These are phyloP conservation scores for Onychomys leucogaster DNA, from an alignment of 2,797 vertebrate genomes.

Conservation along the genomic window DNA sequence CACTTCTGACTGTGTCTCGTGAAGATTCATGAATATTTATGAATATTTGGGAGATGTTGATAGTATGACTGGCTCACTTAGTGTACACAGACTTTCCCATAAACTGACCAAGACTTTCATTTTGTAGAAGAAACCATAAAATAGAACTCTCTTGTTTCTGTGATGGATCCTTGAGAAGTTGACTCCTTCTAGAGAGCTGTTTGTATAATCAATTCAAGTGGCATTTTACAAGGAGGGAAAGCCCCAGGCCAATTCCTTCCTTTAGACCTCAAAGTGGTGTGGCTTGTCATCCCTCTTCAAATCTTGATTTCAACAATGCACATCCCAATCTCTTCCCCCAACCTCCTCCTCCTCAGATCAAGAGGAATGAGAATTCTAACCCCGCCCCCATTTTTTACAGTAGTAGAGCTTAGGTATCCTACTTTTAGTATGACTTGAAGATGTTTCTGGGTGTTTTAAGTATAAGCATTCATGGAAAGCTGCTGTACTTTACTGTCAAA, in stretches of 20 bases:
- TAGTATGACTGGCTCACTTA: not conserved
- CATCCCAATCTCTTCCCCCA: not conserved
- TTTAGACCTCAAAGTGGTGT: conserved; percentile 81
- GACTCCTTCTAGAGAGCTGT: conserved; percentile 50
- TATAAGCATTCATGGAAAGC: conserved; percentile 35
- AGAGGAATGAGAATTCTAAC: not conserved
- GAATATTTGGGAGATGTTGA: not conserved
- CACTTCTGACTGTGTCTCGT: not conserved
- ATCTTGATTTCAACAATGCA: conserved; percentile 62
- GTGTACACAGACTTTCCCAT: not conserved
- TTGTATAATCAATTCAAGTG: conserved; percentile 65
- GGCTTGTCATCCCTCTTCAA: conserved; percentile 76
- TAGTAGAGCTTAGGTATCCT: not conserved
- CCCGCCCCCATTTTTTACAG: not conserved
- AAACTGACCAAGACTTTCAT: not conserved
- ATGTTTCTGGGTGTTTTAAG: conserved; percentile 43
- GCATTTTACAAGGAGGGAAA: conserved; percentile 78
- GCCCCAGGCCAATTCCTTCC: conserved; percentile 84
- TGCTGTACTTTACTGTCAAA: conserved; percentile 55
- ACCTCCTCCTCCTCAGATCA: not conserved
- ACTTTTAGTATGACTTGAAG: conserved; percentile 21
- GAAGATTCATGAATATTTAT: not conserved
- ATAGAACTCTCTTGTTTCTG: not conserved
- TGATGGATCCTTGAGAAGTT: conserved; percentile 49
- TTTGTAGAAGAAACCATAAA: not conserved